Percentiles rank a stretch among this genome's conserved stretches.
These are phyloP conservation scores for Amitus sp. DNA, from an alignment of 2,888 invertebrate species.

Conservation along the genomic window DNA sequence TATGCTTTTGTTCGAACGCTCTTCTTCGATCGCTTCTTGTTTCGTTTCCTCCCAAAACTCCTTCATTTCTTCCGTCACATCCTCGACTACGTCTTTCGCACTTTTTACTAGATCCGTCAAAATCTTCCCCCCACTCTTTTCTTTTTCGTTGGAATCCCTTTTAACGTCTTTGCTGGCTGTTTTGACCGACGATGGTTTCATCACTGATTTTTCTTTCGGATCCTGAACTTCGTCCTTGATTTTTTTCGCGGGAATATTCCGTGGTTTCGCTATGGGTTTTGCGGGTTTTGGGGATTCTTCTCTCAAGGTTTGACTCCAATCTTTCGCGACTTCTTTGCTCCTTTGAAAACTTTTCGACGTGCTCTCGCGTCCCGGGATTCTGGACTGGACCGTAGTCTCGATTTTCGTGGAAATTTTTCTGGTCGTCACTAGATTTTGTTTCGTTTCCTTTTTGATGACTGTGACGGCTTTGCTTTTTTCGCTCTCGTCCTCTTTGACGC, in stretches of 20 bases:
- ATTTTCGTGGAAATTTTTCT: conserved; percentile 11
- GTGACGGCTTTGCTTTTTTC: not conserved
- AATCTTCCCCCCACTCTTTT: conserved; percentile 14
- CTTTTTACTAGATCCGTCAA: conserved; percentile 16
- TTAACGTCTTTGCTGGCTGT: not conserved
- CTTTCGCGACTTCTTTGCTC: not conserved
- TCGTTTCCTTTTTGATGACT: conserved; percentile 23
- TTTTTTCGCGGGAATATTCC: not conserved
- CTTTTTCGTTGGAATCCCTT: conserved; percentile 12
- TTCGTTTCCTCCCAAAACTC: conserved; percentile 41
- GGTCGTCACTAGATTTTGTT: conserved; percentile 29
- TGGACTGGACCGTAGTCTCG: conserved; percentile 14
- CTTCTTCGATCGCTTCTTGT: conserved; percentile 14
- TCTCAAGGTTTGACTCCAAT: conserved; percentile 3
- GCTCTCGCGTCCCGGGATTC: conserved; percentile 29
- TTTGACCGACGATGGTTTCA: not conserved
- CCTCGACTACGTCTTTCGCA: conserved; percentile 25
- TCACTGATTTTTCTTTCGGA: not conserved
- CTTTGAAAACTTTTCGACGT: conserved; percentile 15
- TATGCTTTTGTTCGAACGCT: not conserved
- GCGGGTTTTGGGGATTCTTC: not conserved
- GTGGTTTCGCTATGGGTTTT: not conserved
- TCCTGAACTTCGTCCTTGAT: too few relatives aligned
- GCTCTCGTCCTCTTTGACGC: not conserved
- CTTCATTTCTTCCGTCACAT: conserved; percentile 37